phyloP scores from a whole-genome alignment of 2,113 vertebrate genomes.

The Tragelaphus scriptus region DNA sequence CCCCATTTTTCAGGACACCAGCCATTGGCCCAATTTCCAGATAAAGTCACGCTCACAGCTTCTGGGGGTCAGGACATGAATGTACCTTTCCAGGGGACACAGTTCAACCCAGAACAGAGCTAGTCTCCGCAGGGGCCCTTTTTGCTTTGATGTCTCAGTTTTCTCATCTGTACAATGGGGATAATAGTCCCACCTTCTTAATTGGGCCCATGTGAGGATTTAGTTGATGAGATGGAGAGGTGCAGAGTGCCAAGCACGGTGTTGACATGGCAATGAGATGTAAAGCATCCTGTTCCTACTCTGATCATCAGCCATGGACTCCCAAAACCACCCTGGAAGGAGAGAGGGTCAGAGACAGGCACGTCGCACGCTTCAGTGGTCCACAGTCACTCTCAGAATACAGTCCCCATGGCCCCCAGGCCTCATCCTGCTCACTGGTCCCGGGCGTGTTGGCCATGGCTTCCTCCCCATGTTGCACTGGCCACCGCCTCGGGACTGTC shows the following conservation, averaged over 20 bases:
- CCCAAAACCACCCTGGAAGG: not conserved
- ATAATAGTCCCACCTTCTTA: rapidly evolving
- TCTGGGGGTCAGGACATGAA: not conserved
- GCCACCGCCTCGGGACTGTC: not conserved
- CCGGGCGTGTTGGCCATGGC: rapidly evolving
- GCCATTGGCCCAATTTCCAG: not conserved
- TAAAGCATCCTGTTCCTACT: not conserved
- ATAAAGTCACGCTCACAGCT: not conserved
- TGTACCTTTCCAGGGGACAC: too few species aligned
- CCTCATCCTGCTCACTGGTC: not conserved
- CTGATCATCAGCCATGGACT: not conserved
- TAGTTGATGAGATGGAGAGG: not conserved
- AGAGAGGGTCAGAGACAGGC: not conserved
- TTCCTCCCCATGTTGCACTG: rapidly evolving
- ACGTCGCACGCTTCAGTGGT: rapidly evolving
- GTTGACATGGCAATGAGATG: rapidly evolving
- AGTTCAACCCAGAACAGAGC: not conserved
- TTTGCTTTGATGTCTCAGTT: not conserved
- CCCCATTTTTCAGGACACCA: not conserved
- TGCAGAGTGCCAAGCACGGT: rapidly evolving
- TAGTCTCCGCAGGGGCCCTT: not conserved
- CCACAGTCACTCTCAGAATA: not conserved
- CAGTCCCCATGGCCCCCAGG: not conserved
- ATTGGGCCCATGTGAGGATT: not conserved
- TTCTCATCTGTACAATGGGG: not conserved